Base-by-base conservation (phyloP, 2,113 vertebrate species). In the Oryzias javanicus region DNA sequence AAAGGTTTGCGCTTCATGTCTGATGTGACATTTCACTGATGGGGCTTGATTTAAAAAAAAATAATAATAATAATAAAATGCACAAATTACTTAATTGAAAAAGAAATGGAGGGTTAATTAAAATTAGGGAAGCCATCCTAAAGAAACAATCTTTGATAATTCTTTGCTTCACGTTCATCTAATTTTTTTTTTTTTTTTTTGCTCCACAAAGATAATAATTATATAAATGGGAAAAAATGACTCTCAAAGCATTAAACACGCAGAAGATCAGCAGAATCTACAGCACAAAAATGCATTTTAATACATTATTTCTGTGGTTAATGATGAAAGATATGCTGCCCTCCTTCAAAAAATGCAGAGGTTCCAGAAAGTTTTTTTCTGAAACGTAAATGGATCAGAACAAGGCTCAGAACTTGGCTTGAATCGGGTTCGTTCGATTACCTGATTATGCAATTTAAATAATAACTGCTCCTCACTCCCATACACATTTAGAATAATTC, bases 361-460 rank as follows among this genome's bases (percentile, higher is more conserved):
- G 81, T 83, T 86, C 71, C 82, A 60, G 20, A 4, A 35, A 69
- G 70, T 55, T 78, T 59, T 22, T 70, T 72, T 73, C 72, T 84
- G 55, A 85, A 82, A 80, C 78, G 83, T 78, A 78, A 82, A 71
- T 64, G 55, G 35, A 52, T 71, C 69, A 42, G 53, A 75, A 78
- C 76, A 27, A 35, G 57, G 70, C 78, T 84, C 52, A 86, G 67
- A 84, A 69, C 78, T 81, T 88, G 83, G 86, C 83, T 86, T 25
- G 18, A 67, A 70, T 80, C 80, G 67, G 74, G 82, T 83, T 64
- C 67, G 69, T 78, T 78, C 70, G 65, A 86, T 89, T 74, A 84
- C 76, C 59, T 89, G 75, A 88, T 84, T 74, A 79, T 59, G 67
- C 71, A 74, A 78, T 86, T 77, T 73, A 79, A 79, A 77, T 86